Base-by-base conservation (phyloP, 2,113 vertebrate species). In the Podiceps cristatus region DNA sequence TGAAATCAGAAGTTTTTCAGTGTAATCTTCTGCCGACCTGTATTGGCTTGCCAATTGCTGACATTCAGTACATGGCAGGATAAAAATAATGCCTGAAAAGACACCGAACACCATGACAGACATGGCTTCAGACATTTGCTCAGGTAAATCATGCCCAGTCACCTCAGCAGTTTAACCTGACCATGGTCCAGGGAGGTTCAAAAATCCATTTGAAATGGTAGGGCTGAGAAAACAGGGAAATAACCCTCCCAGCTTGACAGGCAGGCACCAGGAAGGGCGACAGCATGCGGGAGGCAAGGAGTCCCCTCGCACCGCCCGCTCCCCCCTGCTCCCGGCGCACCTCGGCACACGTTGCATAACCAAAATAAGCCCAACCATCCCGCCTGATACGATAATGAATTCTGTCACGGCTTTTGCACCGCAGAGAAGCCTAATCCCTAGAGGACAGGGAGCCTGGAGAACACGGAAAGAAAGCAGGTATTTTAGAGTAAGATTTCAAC, bases 361-460 rank as follows among this genome's bases (percentile, higher is more conserved):
- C 68, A 64, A 82, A 95, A n/a, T 79, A 93, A 94, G 42, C 82
- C 53, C 71, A 74, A 64, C 84, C 76, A 87, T 94, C 94, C 86
- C 29, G 73, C 73, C 88, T 76, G 90, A 96, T 86, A 86, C 7
- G 42, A 79, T 93, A 88, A 96, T 88, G 77, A 92, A 58, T 37
- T 72, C 88, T 92, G 93, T 88, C 95, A 94, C 90, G 82, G 85
- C 74, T 96, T 85, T 56, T 68, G 73, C 81, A 75, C 87, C 3
- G 1, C 69, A 58, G 62, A 49, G 29, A 88, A 73, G 29, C 0
- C 0, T 94, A 96, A 96, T 93, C 95, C 81, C 81, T 53, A 56
- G 66, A 79, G 81, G 71, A 76, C 24, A 47, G n/a, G 59, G 42
- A 78, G 53, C 28, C 28, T 1, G 0, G 64, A 49, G 66, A 72